A percentile compares a stretch with the other conserved stretches of the same genome.
These are phyloP conservation scores for Agrotis clavis DNA, from an alignment of 2,888 invertebrate genomes.

Conservation along the genomic window DNA sequence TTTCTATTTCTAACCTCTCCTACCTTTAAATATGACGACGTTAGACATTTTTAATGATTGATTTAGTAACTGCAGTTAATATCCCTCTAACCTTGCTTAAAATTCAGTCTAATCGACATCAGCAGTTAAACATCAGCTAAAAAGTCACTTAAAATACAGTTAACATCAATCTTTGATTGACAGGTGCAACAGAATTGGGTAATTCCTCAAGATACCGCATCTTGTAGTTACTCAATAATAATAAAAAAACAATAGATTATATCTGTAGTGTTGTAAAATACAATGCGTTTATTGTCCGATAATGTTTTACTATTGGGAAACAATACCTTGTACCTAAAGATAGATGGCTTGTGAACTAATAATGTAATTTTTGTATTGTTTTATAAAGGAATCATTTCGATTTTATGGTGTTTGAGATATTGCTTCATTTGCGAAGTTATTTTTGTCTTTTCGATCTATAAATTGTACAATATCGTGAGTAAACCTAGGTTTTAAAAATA, in stretches of 20 bases:
- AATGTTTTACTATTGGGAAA: conserved; percentile 45
- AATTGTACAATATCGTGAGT: no score
- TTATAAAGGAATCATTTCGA: conserved; percentile 16
- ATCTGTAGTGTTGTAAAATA: conserved; percentile 47
- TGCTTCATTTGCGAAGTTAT: conserved; percentile 1
- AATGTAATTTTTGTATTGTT: conserved; percentile 26
- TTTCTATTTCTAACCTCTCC: no score
- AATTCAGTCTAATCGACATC: neutral
- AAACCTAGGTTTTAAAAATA: no score
- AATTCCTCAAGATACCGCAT: conserved; percentile 52
- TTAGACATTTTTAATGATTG: neutral
- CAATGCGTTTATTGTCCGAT: conserved; percentile 59
- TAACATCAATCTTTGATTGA: conserved; percentile 54
- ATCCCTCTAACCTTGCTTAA: neutral
- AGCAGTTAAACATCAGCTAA: neutral
- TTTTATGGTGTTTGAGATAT: neutral
- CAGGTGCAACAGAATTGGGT: conserved; percentile 46
- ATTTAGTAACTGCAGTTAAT: neutral
- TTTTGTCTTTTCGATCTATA: neutral
- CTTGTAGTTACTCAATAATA: conserved; percentile 50
- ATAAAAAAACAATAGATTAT: conserved; percentile 62
- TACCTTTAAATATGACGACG: neutral
- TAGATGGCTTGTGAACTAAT: conserved; percentile 29
- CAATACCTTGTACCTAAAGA: conserved; percentile 17
- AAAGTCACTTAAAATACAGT: conserved; percentile 4